Evolutionary conservation across 1,140 invertebrate species (phyloP).

Genomic region (Scaptodrosophila lebanonensis): DNA sequence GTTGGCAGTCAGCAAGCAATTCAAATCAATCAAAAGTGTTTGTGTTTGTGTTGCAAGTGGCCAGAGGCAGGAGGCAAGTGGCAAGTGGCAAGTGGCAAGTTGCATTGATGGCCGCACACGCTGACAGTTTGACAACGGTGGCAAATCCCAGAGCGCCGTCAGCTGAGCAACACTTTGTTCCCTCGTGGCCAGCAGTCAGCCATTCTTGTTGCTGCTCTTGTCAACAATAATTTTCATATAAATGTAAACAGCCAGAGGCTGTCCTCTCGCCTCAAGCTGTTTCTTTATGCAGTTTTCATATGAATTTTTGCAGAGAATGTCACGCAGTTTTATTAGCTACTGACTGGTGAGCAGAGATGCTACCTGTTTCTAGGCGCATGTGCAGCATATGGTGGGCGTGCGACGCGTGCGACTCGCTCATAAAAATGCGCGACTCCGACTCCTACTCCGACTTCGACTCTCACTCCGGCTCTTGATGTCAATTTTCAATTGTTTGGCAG

Average conservation of each 20-base stretch:
- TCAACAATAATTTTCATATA: slow-evolving; percentile 47
- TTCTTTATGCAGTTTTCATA: slow-evolving; percentile 17
- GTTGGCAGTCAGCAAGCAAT: slow-evolving; percentile 51
- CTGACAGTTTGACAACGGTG: too few species aligned
- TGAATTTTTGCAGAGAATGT: slow-evolving; percentile 25
- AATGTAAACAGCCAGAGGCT: slow-evolving; percentile 53
- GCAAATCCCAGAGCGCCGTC: slow-evolving; percentile 21
- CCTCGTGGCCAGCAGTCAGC: slow-evolving; percentile 11
- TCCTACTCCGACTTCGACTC: too few species aligned
- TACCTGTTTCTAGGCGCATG: slow-evolving; percentile 37
- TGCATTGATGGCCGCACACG: too few species aligned
- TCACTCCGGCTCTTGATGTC: slow-evolving; percentile 25
- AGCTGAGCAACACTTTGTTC: slow-evolving; percentile 33
- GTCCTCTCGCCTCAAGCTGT: slow-evolving; percentile 26
- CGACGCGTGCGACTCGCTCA: too few species aligned
- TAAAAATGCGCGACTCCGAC: too few species aligned
- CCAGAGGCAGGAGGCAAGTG: too few species aligned
- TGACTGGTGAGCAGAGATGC: slow-evolving; percentile 27
- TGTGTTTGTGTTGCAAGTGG: slow-evolving; percentile 32
- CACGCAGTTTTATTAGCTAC: slow-evolving; percentile 70
- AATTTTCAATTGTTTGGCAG: slow-evolving; percentile 8
- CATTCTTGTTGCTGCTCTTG: slow-evolving; percentile 6
- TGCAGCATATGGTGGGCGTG: too few species aligned
- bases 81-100: too few species aligned
- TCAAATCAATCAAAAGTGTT: slow-evolving; percentile 65